Percentiles rank a stretch among this genome's conserved stretches.
phyloP scores from a whole-genome alignment of 2,888 invertebrate genomes.

The Trypoxylon attenuatum region DNA sequence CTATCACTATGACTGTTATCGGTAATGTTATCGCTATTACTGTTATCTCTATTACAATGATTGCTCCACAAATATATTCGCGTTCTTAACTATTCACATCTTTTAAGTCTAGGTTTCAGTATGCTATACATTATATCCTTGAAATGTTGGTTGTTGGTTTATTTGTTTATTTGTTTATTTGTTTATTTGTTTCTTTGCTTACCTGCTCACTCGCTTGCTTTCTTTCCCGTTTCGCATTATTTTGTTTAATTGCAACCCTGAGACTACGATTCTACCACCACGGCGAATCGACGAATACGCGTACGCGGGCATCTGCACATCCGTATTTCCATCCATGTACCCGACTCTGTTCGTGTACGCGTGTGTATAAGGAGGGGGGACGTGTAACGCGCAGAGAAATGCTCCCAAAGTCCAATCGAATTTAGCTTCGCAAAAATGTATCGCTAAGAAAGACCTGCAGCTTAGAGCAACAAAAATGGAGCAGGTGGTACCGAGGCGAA shows the following conservation, averaged over 20 bases:
- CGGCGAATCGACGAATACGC: slow-evolving; percentile 59
- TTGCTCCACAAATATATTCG: slow-evolving; percentile 51
- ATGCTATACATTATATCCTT: neutral
- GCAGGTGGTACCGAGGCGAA: neutral
- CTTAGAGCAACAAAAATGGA: neutral
- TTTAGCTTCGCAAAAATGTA: slow-evolving; percentile 23
- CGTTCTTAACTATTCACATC: slow-evolving; percentile 55
- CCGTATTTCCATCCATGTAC: no score
- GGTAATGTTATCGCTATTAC: slow-evolving; percentile 35
- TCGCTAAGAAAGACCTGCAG: neutral
- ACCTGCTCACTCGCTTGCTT: no score
- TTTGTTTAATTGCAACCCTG: slow-evolving; percentile 65
- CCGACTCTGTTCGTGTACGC: no score
- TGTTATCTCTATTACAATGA: slow-evolving; percentile 50
- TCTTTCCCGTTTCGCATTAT: no score
- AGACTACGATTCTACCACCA: slow-evolving; percentile 68
- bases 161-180: slow-evolving; percentile 52
- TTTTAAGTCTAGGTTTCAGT: slow-evolving; percentile 49
- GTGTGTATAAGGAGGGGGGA: neutral
- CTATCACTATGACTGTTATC: slow-evolving; percentile 30
- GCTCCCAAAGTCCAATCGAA: neutral
- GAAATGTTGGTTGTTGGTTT: slow-evolving; percentile 48
- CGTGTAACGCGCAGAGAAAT: neutral
- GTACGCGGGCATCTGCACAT: slow-evolving; percentile 3
- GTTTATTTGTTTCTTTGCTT: slow-evolving; percentile 55